Base-by-base conservation (phyloP, 2,797 vertebrate species). In the Bradypodion pumilum region DNA sequence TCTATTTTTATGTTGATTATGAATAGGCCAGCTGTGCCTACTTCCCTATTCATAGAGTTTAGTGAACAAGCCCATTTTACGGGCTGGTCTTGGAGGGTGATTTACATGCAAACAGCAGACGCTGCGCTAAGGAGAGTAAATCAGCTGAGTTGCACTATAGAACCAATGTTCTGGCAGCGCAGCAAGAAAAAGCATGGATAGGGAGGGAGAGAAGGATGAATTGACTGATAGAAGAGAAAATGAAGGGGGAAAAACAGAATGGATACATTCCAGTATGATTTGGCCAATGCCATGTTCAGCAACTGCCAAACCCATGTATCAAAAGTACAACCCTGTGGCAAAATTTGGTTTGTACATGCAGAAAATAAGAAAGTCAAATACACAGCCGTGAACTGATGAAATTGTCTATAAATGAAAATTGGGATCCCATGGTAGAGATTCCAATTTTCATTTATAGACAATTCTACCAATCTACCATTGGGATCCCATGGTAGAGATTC, bases 1-100 rank as follows among this genome's bases (percentile, higher is more conserved):
- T 96, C 95, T 96, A 90, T 95, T 95, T 96, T 96, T 95, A 96
- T 96, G 95, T 96, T 97, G 95, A 96, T 97, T 96, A 96, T 95
- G 94, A 95, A 95, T 94, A 91, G 92, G 93, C 96, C 96, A 97
- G 95, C 96, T 97, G 97, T 94, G 95, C 92, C 95, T 96, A 75
- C 94, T 97, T 95, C 93, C 87, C 95, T 96, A 96, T 97, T 97
- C 96, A 96, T 93, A 93, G 94, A 91, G 88, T 94, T 94, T 91
- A 90, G 89, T 86, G 91, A 94, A 90, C 81, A 87, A 91, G 90
- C 91, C 89, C 42, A 13, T 95, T 96, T 95, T 94, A 94, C 94
- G 93, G 92, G 86, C 91, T 86, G 40, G 89, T 74, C 87, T 91
- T 70, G 84, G 78, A 89, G 60, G 9, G 85, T 87, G 89, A 91